These are phyloP conservation scores for Apamea monoglypha DNA, from an alignment of 2,888 invertebrate genomes.

Conservation along the genomic window DNA sequence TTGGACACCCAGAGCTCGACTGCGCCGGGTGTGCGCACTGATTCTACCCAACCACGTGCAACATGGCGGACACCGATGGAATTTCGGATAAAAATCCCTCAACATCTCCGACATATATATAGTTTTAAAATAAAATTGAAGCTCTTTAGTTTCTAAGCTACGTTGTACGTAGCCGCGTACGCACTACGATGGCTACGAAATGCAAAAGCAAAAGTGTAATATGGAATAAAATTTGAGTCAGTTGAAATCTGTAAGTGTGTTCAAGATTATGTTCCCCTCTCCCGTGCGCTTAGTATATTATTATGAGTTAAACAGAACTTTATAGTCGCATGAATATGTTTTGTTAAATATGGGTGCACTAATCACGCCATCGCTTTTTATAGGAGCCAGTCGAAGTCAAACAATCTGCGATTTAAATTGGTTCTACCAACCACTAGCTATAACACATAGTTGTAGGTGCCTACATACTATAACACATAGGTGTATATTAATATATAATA, in stretches of 20 bases:
- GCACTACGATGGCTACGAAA: conserved; percentile 18
- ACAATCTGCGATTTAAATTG: conserved; percentile 26
- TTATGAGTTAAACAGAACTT: neutral
- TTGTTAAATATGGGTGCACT: conserved; percentile 6
- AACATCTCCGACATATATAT: no score
- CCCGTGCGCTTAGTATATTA: neutral
- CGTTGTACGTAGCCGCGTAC: neutral
- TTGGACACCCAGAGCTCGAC: no score
- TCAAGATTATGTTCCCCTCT: neutral
- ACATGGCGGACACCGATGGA: no score
- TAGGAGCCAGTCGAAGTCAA: neutral
- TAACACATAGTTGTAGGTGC: neutral
- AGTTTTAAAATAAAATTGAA: conserved; percentile 21
- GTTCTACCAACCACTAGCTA: neutral
- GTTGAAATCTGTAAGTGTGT: conserved; percentile 8
- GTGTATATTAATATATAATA: no score
- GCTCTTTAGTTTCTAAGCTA: conserved; percentile 10
- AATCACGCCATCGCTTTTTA: conserved; percentile 9
- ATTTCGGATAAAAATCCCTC: no score
- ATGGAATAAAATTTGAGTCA: conserved; percentile 18
- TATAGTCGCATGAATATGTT: neutral
- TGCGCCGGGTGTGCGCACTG: no score
- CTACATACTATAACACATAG: no score
- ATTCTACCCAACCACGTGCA: no score
- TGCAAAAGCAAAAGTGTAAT: conserved; percentile 17